phyloP scores from a whole-genome alignment of 2,797 vertebrate genomes.

The Distichodus sexfasciatus region DNA sequence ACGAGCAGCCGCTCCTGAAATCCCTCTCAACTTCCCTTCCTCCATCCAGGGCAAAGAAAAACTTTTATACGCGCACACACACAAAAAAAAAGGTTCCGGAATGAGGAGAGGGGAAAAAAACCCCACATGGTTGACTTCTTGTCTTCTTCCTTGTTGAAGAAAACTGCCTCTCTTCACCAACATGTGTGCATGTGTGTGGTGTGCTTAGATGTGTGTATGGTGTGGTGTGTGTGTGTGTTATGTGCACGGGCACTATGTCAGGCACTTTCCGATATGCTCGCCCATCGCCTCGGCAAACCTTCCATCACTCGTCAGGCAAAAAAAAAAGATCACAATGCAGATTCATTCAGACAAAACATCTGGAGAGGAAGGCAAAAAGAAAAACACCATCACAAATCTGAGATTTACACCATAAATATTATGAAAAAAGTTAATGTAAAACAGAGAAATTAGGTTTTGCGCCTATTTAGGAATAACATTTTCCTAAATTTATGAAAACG shows the following conservation, averaged over 20 bases:
- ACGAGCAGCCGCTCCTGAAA: constrained; percentile 86
- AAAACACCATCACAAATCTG: not conserved
- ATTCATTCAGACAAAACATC: constrained; percentile 88
- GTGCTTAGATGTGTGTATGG: constrained; percentile 65
- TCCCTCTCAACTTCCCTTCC: constrained; percentile 82
- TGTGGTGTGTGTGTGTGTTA: constrained; percentile 71
- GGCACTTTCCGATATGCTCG: constrained; percentile 98
- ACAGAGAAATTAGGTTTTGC: no score
- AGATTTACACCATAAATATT: constrained; percentile 3
- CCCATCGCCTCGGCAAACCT: constrained; percentile 71
- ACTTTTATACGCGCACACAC: no score
- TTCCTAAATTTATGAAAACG: no score
- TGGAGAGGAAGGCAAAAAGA: constrained; percentile 70
- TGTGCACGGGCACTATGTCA: constrained; percentile 85
- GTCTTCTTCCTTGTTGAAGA: constrained; percentile 71
- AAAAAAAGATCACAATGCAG: constrained; percentile 86
- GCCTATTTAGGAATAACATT: no score
- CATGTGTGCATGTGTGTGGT: constrained; percentile 47
- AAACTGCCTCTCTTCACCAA: constrained; percentile 44
- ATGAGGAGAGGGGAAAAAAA: constrained; percentile 44
- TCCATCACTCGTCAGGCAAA: constrained; percentile 90
- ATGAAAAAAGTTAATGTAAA: not conserved
- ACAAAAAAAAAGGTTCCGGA: not conserved
- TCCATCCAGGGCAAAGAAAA: constrained; percentile 57
- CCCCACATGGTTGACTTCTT: constrained; percentile 44